These are phyloP conservation scores for Callopanchax toddi DNA, from an alignment of 2,113 vertebrate genomes.

Conservation along the genomic window DNA sequence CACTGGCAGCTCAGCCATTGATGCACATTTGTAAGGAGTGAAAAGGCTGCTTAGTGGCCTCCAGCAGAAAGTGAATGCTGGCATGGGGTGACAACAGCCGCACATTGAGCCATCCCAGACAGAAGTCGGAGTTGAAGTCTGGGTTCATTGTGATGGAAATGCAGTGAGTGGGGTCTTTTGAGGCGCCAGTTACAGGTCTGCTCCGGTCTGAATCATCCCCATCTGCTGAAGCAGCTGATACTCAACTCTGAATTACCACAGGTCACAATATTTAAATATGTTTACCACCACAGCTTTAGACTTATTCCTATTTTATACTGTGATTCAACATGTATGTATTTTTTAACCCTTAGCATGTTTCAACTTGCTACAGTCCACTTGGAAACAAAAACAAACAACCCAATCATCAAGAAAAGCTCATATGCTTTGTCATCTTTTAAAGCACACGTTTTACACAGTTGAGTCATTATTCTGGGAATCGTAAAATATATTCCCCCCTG, in stretches of 20 bases:
- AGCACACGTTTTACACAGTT: constrained; percentile 24
- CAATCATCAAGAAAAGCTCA: constrained; percentile 13
- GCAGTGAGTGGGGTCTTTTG: constrained; percentile 72
- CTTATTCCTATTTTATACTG: background rate
- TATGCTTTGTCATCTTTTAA: constrained; percentile 13
- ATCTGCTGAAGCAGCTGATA: constrained; percentile 67
- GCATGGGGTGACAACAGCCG: constrained; percentile 63
- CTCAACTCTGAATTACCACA: constrained; percentile 34
- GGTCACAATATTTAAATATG: constrained; percentile 8
- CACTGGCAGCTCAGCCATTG: constrained; percentile 50
- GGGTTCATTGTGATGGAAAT: constrained; percentile 83
- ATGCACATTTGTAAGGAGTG: constrained; percentile 56
- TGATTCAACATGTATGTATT: background rate
- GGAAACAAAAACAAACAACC: background rate
- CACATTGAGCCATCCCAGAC: constrained; percentile 77
- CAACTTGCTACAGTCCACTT: constrained; percentile 26
- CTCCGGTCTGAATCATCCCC: constrained; percentile 42
- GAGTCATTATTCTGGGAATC: constrained; percentile 63
- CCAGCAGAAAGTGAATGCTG: constrained; percentile 63
- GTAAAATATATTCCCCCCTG: constrained; percentile 28
- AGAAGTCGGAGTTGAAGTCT: constrained; percentile 80
- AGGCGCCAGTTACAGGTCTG: constrained; percentile 62
- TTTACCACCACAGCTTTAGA: background rate
- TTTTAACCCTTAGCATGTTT: constrained; percentile 16
- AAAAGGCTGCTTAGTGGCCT: constrained; percentile 65